phyloP scores from a whole-genome alignment of 1,140 invertebrate species.

The Carposina sasakii region DNA sequence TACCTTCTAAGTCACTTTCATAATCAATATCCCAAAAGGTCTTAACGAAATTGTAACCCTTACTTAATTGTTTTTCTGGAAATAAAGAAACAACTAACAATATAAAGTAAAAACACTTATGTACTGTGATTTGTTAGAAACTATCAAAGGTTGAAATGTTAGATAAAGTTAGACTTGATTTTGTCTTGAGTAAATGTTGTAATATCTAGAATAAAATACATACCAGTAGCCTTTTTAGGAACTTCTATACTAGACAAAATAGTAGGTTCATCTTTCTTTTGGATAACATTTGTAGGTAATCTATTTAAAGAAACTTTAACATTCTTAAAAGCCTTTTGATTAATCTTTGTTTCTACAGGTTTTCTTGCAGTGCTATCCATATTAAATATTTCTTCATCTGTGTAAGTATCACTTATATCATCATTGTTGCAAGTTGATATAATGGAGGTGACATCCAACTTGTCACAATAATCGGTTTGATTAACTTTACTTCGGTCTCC shows the following conservation, averaged over 20 bases:
- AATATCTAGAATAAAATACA: no score
- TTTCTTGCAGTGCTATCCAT: conserved; percentile 15
- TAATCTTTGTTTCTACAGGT: conserved; percentile 15
- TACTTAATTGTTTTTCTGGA: no score
- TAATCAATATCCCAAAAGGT: conserved; percentile 52
- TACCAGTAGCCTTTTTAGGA: no score
- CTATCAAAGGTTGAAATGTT: no score
- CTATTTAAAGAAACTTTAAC: conserved; percentile 3
- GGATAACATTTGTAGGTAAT: conserved; percentile 2
- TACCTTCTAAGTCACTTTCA: conserved; percentile 45
- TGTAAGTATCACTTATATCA: conserved; percentile 51
- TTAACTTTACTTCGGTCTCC: conserved; percentile 24
- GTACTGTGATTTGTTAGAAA: no score
- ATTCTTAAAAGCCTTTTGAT: conserved; percentile 12
- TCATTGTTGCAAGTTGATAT: conserved; percentile 42
- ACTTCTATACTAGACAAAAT: no score
- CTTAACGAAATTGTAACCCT: conserved; percentile 27
- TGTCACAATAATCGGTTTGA: conserved; percentile 29
- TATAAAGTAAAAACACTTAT: no score
- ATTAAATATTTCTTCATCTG: conserved; percentile 59
- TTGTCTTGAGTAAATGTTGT: no score
- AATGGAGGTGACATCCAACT: conserved; percentile 50
- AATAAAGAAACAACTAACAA: no score
- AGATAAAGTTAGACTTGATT: no score
- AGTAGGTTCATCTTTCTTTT: conserved; percentile 16